phyloP scores from a whole-genome alignment of 1,140 invertebrate genomes.

The Lepidurus arcticus region DNA sequence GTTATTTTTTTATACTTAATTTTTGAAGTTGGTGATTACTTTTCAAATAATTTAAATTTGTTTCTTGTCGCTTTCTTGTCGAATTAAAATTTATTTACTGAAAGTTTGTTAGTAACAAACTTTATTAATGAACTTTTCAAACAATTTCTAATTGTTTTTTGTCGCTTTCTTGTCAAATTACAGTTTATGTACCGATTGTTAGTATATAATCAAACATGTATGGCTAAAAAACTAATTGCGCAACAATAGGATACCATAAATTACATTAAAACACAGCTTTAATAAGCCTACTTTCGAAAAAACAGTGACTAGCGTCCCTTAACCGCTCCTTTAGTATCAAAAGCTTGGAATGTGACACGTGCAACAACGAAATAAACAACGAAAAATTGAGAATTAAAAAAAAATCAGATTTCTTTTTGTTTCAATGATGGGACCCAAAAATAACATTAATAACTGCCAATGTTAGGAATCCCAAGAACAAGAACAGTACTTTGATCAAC shows the following conservation, averaged over 20 bases:
- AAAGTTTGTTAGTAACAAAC: no score
- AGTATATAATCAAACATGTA: background rate
- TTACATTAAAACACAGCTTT: background rate
- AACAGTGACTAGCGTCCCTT: background rate
- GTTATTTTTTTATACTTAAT: no score
- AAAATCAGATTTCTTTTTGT: background rate
- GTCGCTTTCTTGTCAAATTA: no score
- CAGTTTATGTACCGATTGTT: background rate
- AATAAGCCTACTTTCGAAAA: background rate
- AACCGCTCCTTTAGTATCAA: background rate
- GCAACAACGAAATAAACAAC: background rate
- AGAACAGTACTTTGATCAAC: slow-evolving; percentile 40
- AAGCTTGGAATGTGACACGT: slow-evolving; percentile 11
- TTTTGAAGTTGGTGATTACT: no score
- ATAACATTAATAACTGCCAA: slow-evolving; percentile 34
- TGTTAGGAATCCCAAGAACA: slow-evolving; percentile 40
- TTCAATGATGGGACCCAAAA: slow-evolving; percentile 33
- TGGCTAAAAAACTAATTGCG: background rate
- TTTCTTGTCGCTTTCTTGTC: no score
- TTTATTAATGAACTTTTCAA: no score
- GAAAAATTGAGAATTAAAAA: background rate
- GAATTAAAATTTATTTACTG: no score
- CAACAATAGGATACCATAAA: background rate
- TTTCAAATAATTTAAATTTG: no score
- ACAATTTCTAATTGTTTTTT: no score